Conservation (phyloP, 2,797 vertebrate genomes). For the Sebastes iracundus region DNA sequence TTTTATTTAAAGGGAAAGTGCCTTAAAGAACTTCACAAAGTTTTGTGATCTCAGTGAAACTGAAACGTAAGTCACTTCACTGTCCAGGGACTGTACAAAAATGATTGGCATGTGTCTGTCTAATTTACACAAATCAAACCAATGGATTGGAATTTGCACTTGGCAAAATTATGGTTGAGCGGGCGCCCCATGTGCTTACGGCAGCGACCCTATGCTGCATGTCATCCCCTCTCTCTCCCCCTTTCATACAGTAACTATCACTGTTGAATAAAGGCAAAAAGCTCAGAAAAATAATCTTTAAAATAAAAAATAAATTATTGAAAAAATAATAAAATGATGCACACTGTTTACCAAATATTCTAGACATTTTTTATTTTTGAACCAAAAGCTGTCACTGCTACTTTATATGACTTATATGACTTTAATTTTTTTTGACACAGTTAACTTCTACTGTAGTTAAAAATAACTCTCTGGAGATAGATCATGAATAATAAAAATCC, state of each 20-base stretch:
- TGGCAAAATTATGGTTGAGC: too few relatives aligned
- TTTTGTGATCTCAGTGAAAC: constrained; percentile 65
- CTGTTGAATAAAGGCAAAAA: too few relatives aligned
- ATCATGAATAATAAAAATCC: background rate
- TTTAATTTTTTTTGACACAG: background rate
- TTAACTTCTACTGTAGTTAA: too few relatives aligned
- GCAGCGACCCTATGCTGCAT: too few relatives aligned
- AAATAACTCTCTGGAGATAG: background rate
- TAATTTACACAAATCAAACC: background rate
- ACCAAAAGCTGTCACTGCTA: background rate
- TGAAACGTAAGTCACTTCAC: constrained; percentile 70
- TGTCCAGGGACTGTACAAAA: background rate
- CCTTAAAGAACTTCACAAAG: constrained; percentile 72
- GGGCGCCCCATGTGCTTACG: too few relatives aligned
- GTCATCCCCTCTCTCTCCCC: too few relatives aligned
- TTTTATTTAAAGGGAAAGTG: constrained; percentile 67
- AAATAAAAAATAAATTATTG: background rate
- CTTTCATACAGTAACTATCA: too few relatives aligned
- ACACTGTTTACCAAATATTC: background rate
- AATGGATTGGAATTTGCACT: background rate
- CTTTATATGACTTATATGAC: background rate
- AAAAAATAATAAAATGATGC: background rate
- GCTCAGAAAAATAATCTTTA: too few relatives aligned
- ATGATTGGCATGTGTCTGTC: background rate
- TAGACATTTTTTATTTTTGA: background rate